Base-by-base conservation (phyloP, 2,113 vertebrate species). In the Periophthalmodon schlosseri region DNA sequence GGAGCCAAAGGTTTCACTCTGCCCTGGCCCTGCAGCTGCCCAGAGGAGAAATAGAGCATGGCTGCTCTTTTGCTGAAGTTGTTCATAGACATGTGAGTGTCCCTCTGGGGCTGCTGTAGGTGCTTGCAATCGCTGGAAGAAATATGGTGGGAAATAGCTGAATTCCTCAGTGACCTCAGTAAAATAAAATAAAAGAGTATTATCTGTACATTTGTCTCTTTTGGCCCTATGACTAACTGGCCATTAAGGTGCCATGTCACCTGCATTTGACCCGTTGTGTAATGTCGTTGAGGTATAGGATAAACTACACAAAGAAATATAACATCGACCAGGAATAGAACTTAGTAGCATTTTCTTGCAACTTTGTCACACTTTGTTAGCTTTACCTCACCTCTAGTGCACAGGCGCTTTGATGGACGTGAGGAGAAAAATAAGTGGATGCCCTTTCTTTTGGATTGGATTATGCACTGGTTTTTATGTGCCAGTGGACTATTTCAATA, bases 41-140 rank as follows among this genome's bases (percentile, higher is more conserved):
- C 60, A 63, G 60, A 63, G 60, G 60, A 63, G 28, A 63, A 63
- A 34, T 63, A 34, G 24, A 63, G 60, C 60, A 63, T 63, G 60
- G 60, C 60, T 63, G 28, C 23, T 63, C 60, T 63, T 63, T 63
- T 63, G 28, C 60, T 63, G 15, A 15, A 34, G 60, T 16, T 63
- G 60, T 63, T 63, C 60, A 63, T 34, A 63, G 60, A 63, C 60
- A 63, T 63, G 15, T 63, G 60, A 63, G 28, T 63, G 60, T 63
- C 60, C 60, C 60, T 63, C 28, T 63, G 60, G 60, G 60, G 60
- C 60, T 63, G 60, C 60, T 34, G 60, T 34, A 63, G 28, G 60
- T 34, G 60, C 60, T 34, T 18, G 28, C 60, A 63, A 14, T 63
- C 28, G 33, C 24, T 63, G 60, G 24, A 34, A 18, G 52, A 63